Evolutionary conservation across 2,113 vertebrate genomes (phyloP), one percentile per base, ranked within the genome.

Genomic region (Prionailurus bengalensis): DNA sequence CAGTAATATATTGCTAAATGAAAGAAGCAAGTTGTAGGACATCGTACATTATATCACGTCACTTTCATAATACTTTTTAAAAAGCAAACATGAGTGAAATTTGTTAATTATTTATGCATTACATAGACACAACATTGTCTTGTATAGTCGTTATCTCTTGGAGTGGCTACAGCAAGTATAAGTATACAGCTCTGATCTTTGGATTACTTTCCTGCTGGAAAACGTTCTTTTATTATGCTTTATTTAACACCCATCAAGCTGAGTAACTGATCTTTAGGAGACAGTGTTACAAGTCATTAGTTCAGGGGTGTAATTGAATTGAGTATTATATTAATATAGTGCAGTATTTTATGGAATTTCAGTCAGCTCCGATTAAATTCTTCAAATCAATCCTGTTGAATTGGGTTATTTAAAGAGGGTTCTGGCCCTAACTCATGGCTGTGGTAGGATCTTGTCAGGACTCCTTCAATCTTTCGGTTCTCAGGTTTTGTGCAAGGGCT

Each of bases 131-230:
- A 29, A 42, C 61, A 68, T 68, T 63, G 11, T 51, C 51, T 84
- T 63, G 21, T 51, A 51, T 25, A 51, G n/a, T n/a, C 8, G 58
- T 74, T 31, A 21, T 80, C 51, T 89, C 51, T 85, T 80, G 19
- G 45, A 25, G 45, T 55, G 65, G 23, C 66, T 79, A 78, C 14
- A n/a, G 25, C 42, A 63, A 55, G 13, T 65, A 0, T 58, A 90
- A 94, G 14, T 39, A 39, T 45, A 33, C 17, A 74, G 70, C 25
- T 85, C 61, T 95, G 19, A n/a, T 85, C 58, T 73, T 82, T 89
- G 65, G 29, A 48, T 96, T 73, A 53, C 33, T 73, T 93, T 84
- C 78, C 58, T 74, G 78, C 42, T 78, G 53, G 68, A 93, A 84
- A 84, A 82, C 4, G 21, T 82, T 78, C 6, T 71, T 55, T 76